Percentiles rank a stretch among this genome's conserved stretches.
phyloP scores from a whole-genome alignment of 1,140 invertebrate species.

The Nomia melanderi region DNA sequence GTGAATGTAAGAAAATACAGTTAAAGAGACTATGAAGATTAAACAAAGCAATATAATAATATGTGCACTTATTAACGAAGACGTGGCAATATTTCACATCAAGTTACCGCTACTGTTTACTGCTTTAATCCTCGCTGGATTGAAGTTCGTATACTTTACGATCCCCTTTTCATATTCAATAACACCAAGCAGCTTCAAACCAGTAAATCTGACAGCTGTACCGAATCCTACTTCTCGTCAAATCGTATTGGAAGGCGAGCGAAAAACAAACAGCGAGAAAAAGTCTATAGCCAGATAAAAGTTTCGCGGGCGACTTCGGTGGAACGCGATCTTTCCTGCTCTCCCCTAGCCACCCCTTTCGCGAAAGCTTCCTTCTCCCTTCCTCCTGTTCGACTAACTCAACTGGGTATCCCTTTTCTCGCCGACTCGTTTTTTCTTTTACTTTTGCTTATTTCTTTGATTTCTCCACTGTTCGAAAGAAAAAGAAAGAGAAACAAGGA shows the following conservation, averaged over 20 bases:
- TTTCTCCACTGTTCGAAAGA: no score
- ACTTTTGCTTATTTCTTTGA: not conserved
- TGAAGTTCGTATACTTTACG: no score
- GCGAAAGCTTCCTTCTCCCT: not conserved
- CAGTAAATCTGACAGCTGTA: conserved; percentile 51
- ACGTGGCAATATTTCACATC: no score
- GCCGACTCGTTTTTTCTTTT: not conserved
- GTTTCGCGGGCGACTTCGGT: conserved; percentile 37
- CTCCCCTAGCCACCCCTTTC: not conserved
- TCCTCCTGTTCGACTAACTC: not conserved
- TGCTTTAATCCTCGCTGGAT: no score
- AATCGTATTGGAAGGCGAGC: conserved; percentile 11
- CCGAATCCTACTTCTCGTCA: conserved; percentile 43
- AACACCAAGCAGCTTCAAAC: not conserved
- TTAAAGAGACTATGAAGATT: no score
- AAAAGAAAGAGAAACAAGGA: not conserved
- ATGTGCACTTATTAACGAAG: no score
- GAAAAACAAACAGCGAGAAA: conserved; percentile 24
- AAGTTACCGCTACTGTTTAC: no score
- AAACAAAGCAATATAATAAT: no score
- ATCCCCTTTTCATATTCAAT: no score
- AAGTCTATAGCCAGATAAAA: conserved; percentile 50
- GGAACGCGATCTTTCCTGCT: not conserved
- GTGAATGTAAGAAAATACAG: no score
- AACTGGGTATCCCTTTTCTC: conserved; percentile 4